A percentile compares a stretch with the other conserved stretches of the same genome.
phyloP scores from a whole-genome alignment of 2,888 invertebrate species.

The Ectemnius continuus region DNA sequence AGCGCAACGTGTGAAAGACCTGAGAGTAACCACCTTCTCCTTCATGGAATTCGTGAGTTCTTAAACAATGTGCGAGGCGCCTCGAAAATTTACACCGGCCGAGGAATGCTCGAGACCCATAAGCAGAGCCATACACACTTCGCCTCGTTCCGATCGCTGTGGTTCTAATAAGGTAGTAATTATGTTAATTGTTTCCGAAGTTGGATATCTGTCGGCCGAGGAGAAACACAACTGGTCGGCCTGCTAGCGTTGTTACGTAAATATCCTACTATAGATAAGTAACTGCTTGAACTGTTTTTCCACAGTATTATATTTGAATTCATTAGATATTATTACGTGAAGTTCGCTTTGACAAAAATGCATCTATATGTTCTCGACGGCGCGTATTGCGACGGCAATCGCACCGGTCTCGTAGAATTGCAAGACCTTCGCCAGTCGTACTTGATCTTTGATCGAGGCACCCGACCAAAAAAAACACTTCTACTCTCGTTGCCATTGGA shows the following conservation, averaged over 20 bases:
- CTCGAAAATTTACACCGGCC: conserved; percentile 31
- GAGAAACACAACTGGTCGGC: background rate
- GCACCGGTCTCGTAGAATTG: conserved; percentile 5
- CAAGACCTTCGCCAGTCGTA: conserved; percentile 52
- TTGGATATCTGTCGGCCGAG: background rate
- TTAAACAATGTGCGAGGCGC: conserved; percentile 37
- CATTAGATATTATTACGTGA: no score
- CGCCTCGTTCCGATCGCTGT: no score
- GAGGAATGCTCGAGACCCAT: conserved; percentile 8
- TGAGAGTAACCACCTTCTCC: conserved; percentile 43
- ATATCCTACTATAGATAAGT: no score
- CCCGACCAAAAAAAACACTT: conserved; percentile 43
- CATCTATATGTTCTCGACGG: conserved; percentile 24
- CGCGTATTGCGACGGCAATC: background rate
- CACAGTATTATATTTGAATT: no score
- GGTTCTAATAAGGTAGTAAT: no score
- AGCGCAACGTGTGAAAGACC: conserved; percentile 42
- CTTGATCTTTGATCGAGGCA: conserved; percentile 67
- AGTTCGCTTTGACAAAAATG: background rate
- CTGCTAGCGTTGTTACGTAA: no score
- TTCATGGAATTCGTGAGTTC: conserved; percentile 45
- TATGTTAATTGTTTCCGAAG: background rate
- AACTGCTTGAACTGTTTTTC: no score
- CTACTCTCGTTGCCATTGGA: conserved; percentile 43
- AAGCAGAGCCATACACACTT: no score